A percentile compares a stretch with the other conserved stretches of the same genome.
These are phyloP conservation scores for Campaea margaritaria DNA, from an alignment of 2,888 invertebrate genomes.

Conservation along the genomic window DNA sequence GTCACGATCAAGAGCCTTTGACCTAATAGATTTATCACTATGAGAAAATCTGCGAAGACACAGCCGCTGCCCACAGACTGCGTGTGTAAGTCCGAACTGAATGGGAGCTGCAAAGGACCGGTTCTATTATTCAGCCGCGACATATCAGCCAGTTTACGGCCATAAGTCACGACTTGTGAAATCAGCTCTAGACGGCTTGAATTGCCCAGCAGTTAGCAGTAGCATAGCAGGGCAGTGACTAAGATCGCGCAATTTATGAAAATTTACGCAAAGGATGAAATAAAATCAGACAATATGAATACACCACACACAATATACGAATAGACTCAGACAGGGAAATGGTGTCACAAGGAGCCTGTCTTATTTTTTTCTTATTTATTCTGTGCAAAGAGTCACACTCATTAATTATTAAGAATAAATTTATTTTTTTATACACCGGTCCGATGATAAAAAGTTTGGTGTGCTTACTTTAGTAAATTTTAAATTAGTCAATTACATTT, in stretches of 20 bases:
- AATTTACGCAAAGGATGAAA: not conserved
- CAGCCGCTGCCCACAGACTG: constrained; percentile 3
- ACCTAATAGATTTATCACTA: constrained; percentile 7
- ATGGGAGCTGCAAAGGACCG: constrained; percentile 54
- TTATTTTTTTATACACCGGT: no score
- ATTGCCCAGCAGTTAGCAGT: constrained; percentile 19
- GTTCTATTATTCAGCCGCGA: constrained; percentile 64
- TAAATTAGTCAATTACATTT: no score
- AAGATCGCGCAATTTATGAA: not conserved
- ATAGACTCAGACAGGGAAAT: no score
- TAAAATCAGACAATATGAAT: not conserved
- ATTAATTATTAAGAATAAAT: no score
- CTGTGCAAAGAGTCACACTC: no score
- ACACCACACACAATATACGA: not conserved
- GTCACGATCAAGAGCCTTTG: not conserved
- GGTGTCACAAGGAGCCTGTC: no score
- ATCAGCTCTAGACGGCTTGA: constrained; percentile 46
- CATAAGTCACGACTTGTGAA: constrained; percentile 69
- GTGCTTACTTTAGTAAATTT: no score
- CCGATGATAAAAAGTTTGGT: no score
- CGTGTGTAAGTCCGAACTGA: constrained; percentile 46
- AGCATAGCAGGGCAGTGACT: constrained; percentile 10
- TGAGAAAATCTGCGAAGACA: constrained; percentile 10
- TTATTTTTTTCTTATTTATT: no score
- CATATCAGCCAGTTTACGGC: constrained; percentile 68